Base-by-base conservation (phyloP, 1,140 invertebrate genomes). In the Tigriopus japonicus region DNA sequence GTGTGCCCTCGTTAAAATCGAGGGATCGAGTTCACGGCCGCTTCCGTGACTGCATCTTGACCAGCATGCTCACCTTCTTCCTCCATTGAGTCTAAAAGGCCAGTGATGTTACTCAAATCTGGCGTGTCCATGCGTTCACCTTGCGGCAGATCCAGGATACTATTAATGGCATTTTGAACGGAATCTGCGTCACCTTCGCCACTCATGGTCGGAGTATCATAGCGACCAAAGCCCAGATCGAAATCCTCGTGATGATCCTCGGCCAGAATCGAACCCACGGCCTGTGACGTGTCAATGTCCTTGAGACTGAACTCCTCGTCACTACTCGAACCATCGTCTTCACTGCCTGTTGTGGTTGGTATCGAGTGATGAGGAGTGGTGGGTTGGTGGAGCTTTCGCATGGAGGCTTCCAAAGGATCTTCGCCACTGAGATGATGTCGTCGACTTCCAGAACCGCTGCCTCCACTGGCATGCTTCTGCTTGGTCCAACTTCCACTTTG, bases 11-110 rank as follows among this genome's bases (percentile, higher is more conserved):
- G n/a, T n/a, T 10, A 61, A 23, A 61, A 61, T 6, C 35, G 19
- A 35, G 43, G 59, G 35, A 61, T 61, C 23, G 59, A 61, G 17
- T 61, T 61, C n/a, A 61, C 59, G 15, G 59, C 59, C 23, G 59
- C 43, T 12, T 61, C 59, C 6, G 45, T 54, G 2, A 15, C 45
- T 21, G 59, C 49, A 61, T 61, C 59, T 14, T 14, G 21, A 17
- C n/a, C 41, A 19, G 43, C 45, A 9, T 35, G 28, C 17, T 17
- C 23, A 7, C 17, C 40, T 41, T 58, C 56, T 6, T 61, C 59
- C n/a, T 55, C 43, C 13, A 61, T 51, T 1, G 59, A 61, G 17
- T 61, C 59, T 13, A 61, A 21, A 1, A 61, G 51, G 14, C 59
- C 59, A 2, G 59, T 49, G 15, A 61, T 54, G 28, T 61, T 61